phyloP scores from a whole-genome alignment of 2,113 vertebrate species.

The Lethenteron camtschaticum region DNA sequence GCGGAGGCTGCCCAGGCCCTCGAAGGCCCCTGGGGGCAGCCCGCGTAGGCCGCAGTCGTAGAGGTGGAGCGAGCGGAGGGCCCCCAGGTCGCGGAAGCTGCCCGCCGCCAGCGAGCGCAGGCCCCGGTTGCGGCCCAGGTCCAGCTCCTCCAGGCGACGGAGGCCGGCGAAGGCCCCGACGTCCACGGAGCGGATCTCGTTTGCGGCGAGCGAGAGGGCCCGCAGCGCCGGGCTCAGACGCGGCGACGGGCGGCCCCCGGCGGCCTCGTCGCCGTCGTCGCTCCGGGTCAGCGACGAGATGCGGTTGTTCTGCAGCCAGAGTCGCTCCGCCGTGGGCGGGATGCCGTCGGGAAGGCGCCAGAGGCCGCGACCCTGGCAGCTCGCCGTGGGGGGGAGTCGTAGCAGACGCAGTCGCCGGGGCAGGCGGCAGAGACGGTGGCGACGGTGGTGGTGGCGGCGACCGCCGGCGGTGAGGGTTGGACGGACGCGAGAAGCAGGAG shows the following conservation, averaged over 20 bases:
- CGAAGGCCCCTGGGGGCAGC: conserved; percentile 56
- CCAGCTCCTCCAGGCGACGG: conserved; percentile 65
- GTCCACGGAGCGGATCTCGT: conserved; percentile 69
- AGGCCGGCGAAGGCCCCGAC: conserved; percentile 60
- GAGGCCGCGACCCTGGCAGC: conserved; percentile 86
- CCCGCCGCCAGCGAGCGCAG: conserved; percentile 53
- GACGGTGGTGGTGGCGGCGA: neutral
- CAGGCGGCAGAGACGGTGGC: conserved; percentile 19
- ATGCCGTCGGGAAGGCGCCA: conserved; percentile 61
- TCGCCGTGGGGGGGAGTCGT: conserved; percentile 64
- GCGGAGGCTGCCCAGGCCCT: conserved; percentile 64
- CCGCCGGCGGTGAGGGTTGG: too few species aligned
- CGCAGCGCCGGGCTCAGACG: conserved; percentile 42
- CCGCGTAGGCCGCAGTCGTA: conserved; percentile 76
- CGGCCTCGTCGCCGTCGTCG: conserved; percentile 29
- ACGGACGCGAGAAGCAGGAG: too few species aligned
- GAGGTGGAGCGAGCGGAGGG: conserved; percentile 70
- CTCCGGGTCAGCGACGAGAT: conserved; percentile 51
- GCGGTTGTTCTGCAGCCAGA: conserved; percentile 86
- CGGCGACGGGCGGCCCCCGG: too few species aligned
- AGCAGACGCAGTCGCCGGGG: conserved; percentile 75
- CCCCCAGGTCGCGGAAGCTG: conserved; percentile 58
- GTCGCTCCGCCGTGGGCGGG: conserved; percentile 62
- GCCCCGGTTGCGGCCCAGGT: conserved; percentile 77
- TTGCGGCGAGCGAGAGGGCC: conserved; percentile 83